Base-by-base conservation (phyloP, 92 coral and sea anemone species). In the Anthopleura xanthogrammica region DNA sequence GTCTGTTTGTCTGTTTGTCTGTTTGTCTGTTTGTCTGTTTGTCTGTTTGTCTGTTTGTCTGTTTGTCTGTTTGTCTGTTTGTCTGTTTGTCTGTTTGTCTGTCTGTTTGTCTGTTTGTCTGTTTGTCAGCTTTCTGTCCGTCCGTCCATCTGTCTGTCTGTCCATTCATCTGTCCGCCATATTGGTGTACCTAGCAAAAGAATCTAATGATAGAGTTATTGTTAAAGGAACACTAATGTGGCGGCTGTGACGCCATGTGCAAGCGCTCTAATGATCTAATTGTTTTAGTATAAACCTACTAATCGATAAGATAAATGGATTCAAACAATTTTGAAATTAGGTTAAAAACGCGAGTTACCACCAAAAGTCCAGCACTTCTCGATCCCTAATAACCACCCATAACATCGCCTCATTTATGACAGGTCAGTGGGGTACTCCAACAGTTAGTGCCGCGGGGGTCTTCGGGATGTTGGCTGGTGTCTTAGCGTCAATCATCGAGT, bases 341-440 rank as follows among this genome's bases (percentile, higher is more conserved):
- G 36, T 29, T 29, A 29, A 29, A 29, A 29, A 29, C 36, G 36
- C 36, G 36, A 29, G 36, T 29, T 29, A 29, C 36, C 36, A 29
- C 36, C 36, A 29, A 29, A 29, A 29, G 1, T 29, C 36, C 36
- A 29, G 36, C 36, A 29, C 36, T 29, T 46, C 9, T 46, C 50
- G 9, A 5, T 46, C 50, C 50, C 50, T 46, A 46, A 4, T 46
- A 46, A 46, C 50, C 5, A 46, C 50, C 50, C 50, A 41, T 11
- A 39, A 7, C 52, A 65, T 29, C 57, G 50, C 29, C 7, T 74
- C 80, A n/a, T 39, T 40, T 55, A 83, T 58, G 52, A 19, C 83
- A 93, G 98, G 95, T 85, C 98, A 94, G 57, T 94, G 98, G 98
- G 98, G 98, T 22, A 80, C 55, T 60, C 98, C 98, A 39, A 94